phyloP scores from a whole-genome alignment of 2,113 vertebrate species.

The Cygnus atratus region DNA sequence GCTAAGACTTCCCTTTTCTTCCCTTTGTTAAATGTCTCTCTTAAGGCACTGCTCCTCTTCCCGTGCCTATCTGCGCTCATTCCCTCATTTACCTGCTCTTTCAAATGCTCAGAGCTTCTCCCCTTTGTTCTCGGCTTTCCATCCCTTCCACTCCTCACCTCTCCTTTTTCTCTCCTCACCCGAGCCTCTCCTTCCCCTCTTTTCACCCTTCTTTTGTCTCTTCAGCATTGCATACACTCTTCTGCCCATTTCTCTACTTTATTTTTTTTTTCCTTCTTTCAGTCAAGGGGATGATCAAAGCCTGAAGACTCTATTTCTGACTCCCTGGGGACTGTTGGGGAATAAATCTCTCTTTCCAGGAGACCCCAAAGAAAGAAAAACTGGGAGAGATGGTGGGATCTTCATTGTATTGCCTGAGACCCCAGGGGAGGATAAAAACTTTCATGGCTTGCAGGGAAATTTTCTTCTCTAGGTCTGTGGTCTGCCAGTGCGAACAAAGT shows the following conservation, averaged over 20 bases:
- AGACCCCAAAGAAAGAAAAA: not conserved
- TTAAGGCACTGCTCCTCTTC: conserved; percentile 22
- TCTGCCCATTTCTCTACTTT: not conserved
- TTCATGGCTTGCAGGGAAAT: not conserved
- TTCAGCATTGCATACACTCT: not conserved
- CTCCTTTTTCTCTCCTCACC: conserved; percentile 18
- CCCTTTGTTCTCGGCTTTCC: conserved; percentile 53
- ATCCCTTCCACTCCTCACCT: conserved; percentile 52
- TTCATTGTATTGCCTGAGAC: not conserved
- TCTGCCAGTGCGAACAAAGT: not conserved
- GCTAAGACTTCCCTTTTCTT: conserved; percentile 26
- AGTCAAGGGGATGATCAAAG: not conserved
- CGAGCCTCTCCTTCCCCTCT: not conserved
- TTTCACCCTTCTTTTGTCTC: not conserved
- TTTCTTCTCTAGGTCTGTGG: not conserved
- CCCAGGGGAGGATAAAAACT: not conserved
- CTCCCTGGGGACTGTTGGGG: not conserved
- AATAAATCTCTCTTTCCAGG: not conserved
- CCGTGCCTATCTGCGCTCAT: not conserved
- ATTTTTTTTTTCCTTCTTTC: not conserved
- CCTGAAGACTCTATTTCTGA: not conserved
- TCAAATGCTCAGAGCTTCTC: conserved; percentile 15
- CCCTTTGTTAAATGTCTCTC: conserved; percentile 33
- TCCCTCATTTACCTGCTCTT: conserved; percentile 51
- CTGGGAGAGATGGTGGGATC: not conserved